Evolutionary conservation across 2,888 invertebrate species (phyloP).

Genomic region (Norana najaformis): DNA sequence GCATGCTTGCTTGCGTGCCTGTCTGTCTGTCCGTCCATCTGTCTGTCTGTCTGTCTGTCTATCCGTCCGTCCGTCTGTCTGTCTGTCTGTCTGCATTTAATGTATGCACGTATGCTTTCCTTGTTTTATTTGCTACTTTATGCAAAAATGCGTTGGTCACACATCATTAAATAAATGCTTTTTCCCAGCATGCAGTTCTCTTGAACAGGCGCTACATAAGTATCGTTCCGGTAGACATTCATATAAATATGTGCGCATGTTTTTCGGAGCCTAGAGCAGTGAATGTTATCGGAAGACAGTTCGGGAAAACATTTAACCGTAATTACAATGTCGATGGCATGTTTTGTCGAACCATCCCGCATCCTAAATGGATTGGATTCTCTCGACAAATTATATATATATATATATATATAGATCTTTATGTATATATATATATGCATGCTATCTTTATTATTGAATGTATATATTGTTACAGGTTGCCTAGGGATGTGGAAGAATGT

Average conservation of each 20-base stretch:
- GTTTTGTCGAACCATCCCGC: neutral
- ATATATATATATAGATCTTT: no score
- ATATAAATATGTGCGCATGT: neutral
- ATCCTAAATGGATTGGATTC: neutral
- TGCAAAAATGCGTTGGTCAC: no score
- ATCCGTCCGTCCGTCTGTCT: neutral
- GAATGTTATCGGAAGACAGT: neutral
- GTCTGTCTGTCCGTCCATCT: neutral
- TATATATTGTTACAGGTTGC: no score
- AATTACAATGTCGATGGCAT: neutral
- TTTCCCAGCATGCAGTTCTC: no score
- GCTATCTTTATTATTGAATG: no score
- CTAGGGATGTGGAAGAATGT: no score
- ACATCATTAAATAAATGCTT: no score
- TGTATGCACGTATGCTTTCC: neutral
- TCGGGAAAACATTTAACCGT: neutral
- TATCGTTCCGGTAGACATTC: no score
- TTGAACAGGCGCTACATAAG: no score
- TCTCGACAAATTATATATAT: no score
- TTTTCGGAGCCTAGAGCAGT: neutral
- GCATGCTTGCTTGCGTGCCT: neutral
- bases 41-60: neutral
- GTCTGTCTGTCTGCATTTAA: neutral
- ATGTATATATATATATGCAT: no score
- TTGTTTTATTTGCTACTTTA: no score